Evolutionary conservation across 2,797 vertebrate species (phyloP).

Genomic region (Nasua narica): DNA sequence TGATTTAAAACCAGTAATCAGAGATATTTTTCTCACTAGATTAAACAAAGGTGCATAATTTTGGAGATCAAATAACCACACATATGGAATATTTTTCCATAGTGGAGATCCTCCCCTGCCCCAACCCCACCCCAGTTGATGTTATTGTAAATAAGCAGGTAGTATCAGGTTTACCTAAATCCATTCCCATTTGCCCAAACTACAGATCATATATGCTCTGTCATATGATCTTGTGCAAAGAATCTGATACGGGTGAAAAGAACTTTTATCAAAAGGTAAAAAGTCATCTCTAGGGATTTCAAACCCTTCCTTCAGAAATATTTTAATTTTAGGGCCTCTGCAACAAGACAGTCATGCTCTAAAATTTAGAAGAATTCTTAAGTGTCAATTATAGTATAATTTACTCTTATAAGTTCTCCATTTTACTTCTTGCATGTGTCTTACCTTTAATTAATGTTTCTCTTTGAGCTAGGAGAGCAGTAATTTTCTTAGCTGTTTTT

Average conservation of each 20-base stretch:
- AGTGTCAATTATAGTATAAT: constrained; percentile 55
- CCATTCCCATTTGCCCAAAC: neutral
- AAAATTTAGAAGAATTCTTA: constrained; percentile 56
- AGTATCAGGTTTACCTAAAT: neutral
- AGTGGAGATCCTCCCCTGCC: neutral
- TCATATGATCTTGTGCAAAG: neutral
- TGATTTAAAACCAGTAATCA: constrained; percentile 6
- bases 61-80: neutral
- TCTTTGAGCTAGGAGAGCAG: constrained; percentile 40
- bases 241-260: neutral
- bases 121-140: neutral
- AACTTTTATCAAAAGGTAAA: constrained; percentile 36
- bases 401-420: constrained; percentile 16
- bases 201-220: neutral
- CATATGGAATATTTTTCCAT: neutral
- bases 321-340: constrained; percentile 43
- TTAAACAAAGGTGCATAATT: neutral
- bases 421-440: constrained; percentile 30
- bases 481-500: constrained; percentile 61
- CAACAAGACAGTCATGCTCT: constrained; percentile 6
- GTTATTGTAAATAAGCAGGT: neutral
- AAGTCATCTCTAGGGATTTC: constrained; percentile 23
- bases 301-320: constrained; percentile 54
- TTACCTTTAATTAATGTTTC: constrained; percentile 62
- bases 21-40: neutral